Percentiles rank a stretch among this genome's conserved stretches.
These are phyloP conservation scores for Argyresthia albistria DNA, from an alignment of 2,888 invertebrate species.

Conservation along the genomic window DNA sequence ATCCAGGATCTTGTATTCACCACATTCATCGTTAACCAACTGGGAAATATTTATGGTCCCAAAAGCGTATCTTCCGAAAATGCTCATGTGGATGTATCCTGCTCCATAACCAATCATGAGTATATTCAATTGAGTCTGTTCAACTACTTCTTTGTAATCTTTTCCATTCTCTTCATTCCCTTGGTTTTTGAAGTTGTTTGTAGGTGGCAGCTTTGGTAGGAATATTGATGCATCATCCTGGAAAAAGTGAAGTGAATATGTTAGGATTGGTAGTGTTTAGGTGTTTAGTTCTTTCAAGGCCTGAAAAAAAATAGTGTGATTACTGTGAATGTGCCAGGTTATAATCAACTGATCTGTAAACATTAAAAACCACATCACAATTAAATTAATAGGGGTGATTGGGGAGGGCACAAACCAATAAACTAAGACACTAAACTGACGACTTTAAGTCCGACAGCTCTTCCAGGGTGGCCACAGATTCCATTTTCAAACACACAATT, in stretches of 20 bases:
- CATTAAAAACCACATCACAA: no score
- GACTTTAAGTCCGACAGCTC: no score
- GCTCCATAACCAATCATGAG: conserved; percentile 84
- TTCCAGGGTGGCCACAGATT: no score
- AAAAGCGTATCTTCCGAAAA: conserved; percentile 89
- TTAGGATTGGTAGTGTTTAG: no score
- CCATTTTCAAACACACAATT: no score
- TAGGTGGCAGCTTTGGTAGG: conserved; percentile 69
- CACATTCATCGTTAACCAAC: conserved; percentile 68
- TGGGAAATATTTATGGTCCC: conserved; percentile 76
- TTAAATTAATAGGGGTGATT: no score
- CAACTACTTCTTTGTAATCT: conserved; percentile 73
- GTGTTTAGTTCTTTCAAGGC: no score
- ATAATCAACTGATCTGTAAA: no score
- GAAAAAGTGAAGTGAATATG: conserved; percentile 6
- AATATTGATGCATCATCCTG: conserved; percentile 69
- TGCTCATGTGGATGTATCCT: conserved; percentile 81
- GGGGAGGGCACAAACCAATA: no score
- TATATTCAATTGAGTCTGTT: conserved; percentile 78
- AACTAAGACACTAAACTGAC: no score
- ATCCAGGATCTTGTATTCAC: conserved; percentile 74
- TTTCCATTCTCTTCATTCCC: conserved; percentile 67
- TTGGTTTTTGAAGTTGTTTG: conserved; percentile 66
- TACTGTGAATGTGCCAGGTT: no score
- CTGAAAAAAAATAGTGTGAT: no score